Conservation (phyloP, 1,140 invertebrate species). For the Sitophilus oryzae region DNA sequence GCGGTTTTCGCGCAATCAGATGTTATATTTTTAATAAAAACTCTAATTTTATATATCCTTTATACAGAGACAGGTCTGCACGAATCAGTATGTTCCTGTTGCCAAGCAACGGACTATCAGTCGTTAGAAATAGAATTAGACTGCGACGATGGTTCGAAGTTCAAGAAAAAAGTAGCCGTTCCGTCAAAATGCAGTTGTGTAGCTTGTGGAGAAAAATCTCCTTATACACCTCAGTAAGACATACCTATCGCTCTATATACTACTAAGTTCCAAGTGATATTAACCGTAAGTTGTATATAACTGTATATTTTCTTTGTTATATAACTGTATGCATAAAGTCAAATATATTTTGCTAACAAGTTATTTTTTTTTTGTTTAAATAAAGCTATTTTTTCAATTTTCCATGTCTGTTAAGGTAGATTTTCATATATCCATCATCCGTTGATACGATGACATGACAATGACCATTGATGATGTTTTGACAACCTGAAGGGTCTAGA, state of each 20-base stretch:
- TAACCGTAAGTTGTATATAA: neutral
- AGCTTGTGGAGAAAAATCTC: slow-evolving; percentile 42
- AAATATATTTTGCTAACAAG: no score
- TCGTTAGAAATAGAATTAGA: slow-evolving; percentile 45
- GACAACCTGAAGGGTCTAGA: no score
- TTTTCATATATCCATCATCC: no score
- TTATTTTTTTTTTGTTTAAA: no score
- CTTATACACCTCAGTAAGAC: neutral
- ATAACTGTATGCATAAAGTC: neutral
- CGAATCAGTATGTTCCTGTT: slow-evolving; percentile 54
- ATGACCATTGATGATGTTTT: no score
- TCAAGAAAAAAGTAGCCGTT: slow-evolving; percentile 47
- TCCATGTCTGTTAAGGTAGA: no score
- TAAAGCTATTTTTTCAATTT: no score
- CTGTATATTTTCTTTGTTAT: neutral
- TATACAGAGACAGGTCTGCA: slow-evolving; percentile 50
- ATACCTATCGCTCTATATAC: no score
- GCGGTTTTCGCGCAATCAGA: no score
- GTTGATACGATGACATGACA: no score
- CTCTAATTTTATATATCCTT: no score
- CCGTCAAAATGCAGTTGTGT: slow-evolving; percentile 52
- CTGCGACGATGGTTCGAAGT: slow-evolving; percentile 51
- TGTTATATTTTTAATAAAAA: no score
- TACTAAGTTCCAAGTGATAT: neutral
- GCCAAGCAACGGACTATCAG: slow-evolving; percentile 48